These are phyloP conservation scores for Entelurus aequoreus DNA, from an alignment of 2,113 vertebrate genomes.

Conservation along the genomic window DNA sequence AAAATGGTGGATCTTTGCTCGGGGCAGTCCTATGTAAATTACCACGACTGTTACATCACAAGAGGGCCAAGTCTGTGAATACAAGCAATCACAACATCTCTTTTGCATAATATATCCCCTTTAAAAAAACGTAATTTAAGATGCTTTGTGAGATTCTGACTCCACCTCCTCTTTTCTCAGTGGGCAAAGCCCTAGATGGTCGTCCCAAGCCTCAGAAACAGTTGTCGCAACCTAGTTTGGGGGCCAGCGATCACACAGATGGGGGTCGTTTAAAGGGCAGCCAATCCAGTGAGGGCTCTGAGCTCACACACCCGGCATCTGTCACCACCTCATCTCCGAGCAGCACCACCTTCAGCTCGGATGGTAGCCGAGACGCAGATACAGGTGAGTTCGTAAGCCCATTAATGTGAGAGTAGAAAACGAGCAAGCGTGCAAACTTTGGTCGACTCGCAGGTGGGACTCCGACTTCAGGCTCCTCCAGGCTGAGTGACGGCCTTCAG, in stretches of 20 bases:
- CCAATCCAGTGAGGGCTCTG: conserved; percentile 78
- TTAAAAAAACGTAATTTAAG: not conserved
- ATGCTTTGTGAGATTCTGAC: conserved; percentile 1
- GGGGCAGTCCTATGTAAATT: too few species aligned
- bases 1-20: too few species aligned
- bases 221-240: conserved; percentile 72
- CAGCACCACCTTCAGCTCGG: conserved; percentile 65
- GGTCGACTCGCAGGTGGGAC: conserved; percentile 15
- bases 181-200: conserved; percentile 80
- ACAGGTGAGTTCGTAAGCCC: conserved; percentile 41
- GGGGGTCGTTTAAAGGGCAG: conserved; percentile 73
- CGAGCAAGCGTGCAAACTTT: not conserved
- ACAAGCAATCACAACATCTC: too few species aligned
- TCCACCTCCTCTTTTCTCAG: conserved; percentile 47
- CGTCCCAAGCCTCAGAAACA: conserved; percentile 83
- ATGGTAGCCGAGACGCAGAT: conserved; percentile 70
- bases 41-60: too few species aligned
- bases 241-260: conserved; percentile 79
- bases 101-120: too few species aligned
- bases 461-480: conserved; percentile 62
- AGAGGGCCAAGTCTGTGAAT: too few species aligned
- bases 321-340: conserved; percentile 67
- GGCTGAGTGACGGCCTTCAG: conserved; percentile 72
- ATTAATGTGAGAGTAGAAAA: not conserved
- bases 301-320: conserved; percentile 64